Conservation (phyloP, 2,113 vertebrate species). For the Eudyptes chrysolophus region DNA sequence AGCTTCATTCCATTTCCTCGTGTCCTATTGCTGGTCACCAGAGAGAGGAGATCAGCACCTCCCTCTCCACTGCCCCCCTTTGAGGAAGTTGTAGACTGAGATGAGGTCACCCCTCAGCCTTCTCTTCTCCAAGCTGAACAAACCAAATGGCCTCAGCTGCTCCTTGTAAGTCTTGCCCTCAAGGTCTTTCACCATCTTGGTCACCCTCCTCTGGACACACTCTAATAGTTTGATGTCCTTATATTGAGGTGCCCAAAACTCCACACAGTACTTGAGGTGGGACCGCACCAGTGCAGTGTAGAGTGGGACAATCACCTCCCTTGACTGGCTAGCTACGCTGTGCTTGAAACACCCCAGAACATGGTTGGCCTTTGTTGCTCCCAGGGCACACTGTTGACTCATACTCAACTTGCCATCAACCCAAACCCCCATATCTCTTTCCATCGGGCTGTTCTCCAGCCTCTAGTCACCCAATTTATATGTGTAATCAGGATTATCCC, state of each 20-base stretch:
- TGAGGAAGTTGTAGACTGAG: background rate
- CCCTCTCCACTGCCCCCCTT: background rate
- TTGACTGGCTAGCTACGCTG: background rate
- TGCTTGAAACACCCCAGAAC: background rate
- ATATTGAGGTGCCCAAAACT: background rate
- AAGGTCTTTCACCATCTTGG: background rate
- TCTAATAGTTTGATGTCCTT: background rate
- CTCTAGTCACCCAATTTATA: background rate
- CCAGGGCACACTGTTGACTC: background rate
- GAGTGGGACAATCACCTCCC: background rate
- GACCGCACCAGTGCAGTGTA: background rate
- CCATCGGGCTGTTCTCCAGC: background rate
- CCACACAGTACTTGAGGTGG: background rate
- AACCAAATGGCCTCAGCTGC: background rate
- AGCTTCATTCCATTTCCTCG: background rate
- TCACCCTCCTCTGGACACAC: background rate
- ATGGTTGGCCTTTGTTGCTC: background rate
- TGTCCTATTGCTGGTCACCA: background rate
- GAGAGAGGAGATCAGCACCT: background rate
- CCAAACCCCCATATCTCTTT: background rate
- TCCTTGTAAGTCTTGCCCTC: background rate
- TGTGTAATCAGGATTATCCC: background rate
- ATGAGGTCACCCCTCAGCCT: background rate
- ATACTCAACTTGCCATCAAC: background rate
- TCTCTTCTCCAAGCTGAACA: background rate